phyloP scores from a whole-genome alignment of 2,888 invertebrate genomes.

The Trisateles emortualis region DNA sequence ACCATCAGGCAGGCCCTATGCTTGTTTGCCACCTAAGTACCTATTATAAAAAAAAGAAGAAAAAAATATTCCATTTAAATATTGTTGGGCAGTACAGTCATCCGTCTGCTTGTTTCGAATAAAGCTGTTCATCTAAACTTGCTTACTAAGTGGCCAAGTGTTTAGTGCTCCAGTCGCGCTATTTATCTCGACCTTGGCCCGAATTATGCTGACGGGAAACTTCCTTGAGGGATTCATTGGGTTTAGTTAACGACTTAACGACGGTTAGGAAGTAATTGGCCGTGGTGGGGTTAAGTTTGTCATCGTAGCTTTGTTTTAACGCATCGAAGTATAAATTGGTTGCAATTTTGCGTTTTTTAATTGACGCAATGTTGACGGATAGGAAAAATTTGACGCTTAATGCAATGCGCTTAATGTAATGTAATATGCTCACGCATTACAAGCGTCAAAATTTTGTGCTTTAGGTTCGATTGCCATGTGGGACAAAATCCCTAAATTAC shows the following conservation, averaged over 20 bases:
- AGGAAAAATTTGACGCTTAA: too few relatives aligned
- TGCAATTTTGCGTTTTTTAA: neutral
- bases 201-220: conserved; percentile 42
- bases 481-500: too few relatives aligned
- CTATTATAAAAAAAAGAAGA: too few relatives aligned
- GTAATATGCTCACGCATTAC: too few relatives aligned
- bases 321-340: neutral
- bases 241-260: conserved; percentile 50
- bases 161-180: conserved; percentile 20
- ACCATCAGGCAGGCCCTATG: too few relatives aligned
- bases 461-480: too few relatives aligned
- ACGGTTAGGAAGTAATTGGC: conserved; percentile 48
- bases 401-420: too few relatives aligned
- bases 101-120: conserved; percentile 16
- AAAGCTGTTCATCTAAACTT: conserved; percentile 28
- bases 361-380: too few relatives aligned
- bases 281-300: conserved; percentile 22
- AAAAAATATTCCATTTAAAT: too few relatives aligned
- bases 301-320: conserved; percentile 9
- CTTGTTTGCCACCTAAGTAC: too few relatives aligned
- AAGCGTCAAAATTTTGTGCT: too few relatives aligned
- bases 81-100: neutral
- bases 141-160: conserved; percentile 22
- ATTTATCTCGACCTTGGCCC: conserved; percentile 43
- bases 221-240: conserved; percentile 51